Evolutionary conservation across 2,888 invertebrate species (phyloP), one percentile per base, ranked within the genome.

Genomic region (Odontocolon sp.): DNA sequence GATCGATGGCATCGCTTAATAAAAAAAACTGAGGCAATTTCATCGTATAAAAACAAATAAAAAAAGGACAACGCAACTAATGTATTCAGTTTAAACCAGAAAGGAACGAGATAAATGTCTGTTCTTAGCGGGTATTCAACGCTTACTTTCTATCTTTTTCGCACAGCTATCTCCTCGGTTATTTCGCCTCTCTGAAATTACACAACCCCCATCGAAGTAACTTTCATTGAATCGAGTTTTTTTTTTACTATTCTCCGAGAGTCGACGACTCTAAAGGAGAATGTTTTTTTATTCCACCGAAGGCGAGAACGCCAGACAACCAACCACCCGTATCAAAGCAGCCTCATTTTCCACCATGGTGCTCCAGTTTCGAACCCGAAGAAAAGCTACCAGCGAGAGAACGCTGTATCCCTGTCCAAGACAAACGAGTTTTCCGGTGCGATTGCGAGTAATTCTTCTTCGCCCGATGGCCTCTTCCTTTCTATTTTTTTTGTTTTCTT

Each of bases 331-430:
- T 67, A 67, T 45, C 54, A 67, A 42, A 67, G 54, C 2, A 56
- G 54, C 31, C 67, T 45, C 67, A 56, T 67, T 67, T 67, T 67
- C 54, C 67, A 56, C 31, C 33, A 40, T 42, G 33, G 11, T 45
- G 67, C 42, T 67, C 67, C 42, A 67, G 31, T 67, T 56, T 54
- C 38, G 28, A 0, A 18, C 26, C 26, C 3, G 52, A 54, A 54
- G 26, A 66, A 54, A 47, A 11, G 42, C 42, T 31, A 28, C 40
- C 40, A 28, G 23, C 42, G 21, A 18, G 31, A 26, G 3, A 38
- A 36, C 23, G 18, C n/a, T 52, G 11, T 3, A 14, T 8, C 14
- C 11, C 11, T 38, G 18, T 33, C 23, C 8, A 66, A 66, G 54
- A 66, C 40, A 54, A 66, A 66, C 54, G 66, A 28, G 52, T 16